Evolutionary conservation across 1,140 invertebrate genomes (phyloP), one percentile per base, ranked within the genome.

Genomic region (Sarcophaga peregrina): DNA sequence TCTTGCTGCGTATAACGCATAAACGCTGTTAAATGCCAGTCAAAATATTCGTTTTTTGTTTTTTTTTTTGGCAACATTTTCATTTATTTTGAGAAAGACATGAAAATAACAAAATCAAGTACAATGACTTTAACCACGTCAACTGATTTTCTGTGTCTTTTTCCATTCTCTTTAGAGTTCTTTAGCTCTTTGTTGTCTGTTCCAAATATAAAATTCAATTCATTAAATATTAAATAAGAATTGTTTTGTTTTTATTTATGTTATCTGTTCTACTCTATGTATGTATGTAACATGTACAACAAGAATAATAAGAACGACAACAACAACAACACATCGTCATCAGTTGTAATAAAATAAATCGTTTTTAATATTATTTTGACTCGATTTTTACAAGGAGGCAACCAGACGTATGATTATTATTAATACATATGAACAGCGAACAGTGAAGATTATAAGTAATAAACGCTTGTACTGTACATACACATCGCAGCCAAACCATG

Each of bases 281-380:
- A 37, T 4, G 25, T 37, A 37, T 37, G 4, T 4, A 37, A 37
- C 25, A 37, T 37, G 25, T 37, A 37, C 25, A 37, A n/a, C n/a
- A n/a, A n/a, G n/a, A n/a, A n/a, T n/a, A n/a, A n/a, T n/a, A n/a
- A n/a, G n/a, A n/a, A n/a, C n/a, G n/a, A n/a, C 52, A 58, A 58
- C 52, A 15, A 58, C 13, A n/a, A 58, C 54, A 58, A 58, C 54
- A 11, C 2, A 58, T n/a, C n/a, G 54, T 13, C 54, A 58, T 13
- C 54, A 58, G n/a, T 58, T n/a, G 54, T n/a, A n/a, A 58, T 58
- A 58, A 58, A 58, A 58, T 58, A 58, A 58, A 58, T 58, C 54
- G 54, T 58, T n/a, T 58, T 58, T 58, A 58, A 58, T 13, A 58
- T 58, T 58, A 58, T 58, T 58, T 58, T 13, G 3, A 7, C n/a